Conservation (phyloP, 1,140 invertebrate species). For the Nomia melanderi region DNA sequence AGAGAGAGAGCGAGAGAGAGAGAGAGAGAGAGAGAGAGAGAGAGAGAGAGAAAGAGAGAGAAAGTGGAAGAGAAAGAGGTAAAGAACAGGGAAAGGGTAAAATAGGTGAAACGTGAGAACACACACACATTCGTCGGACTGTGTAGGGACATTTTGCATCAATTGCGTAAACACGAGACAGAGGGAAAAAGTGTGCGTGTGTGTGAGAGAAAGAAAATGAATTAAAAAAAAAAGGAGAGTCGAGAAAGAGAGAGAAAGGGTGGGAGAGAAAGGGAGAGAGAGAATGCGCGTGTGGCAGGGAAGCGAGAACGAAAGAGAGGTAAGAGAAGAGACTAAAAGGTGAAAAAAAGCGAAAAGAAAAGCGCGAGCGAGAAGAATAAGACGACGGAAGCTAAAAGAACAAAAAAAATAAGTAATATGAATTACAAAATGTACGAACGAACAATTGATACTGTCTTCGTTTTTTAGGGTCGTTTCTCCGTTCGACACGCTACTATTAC, state of each 20-base stretch:
- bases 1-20: too few species aligned
- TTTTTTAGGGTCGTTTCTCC: constrained; percentile 75
- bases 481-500: constrained; percentile 74
- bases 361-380: constrained; percentile 61
- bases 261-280: constrained; percentile 63
- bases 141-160: constrained; percentile 80
- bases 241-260: constrained; percentile 63
- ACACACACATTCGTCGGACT: constrained; percentile 77
- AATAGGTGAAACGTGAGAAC: constrained; percentile 43
- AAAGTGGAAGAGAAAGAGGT: too few species aligned
- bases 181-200: constrained; percentile 72
- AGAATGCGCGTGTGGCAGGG: constrained; percentile 69
- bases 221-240: constrained; percentile 64
- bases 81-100: not conserved
- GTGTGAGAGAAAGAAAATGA: constrained; percentile 73
- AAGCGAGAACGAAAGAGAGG: constrained; percentile 67
- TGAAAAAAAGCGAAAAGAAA: constrained; percentile 66
- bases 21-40: too few species aligned
- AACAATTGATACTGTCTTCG: constrained; percentile 77
- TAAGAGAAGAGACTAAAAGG: constrained; percentile 71
- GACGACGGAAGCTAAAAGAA: constrained; percentile 71
- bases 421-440: constrained; percentile 75
- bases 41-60: not conserved
- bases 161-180: constrained; percentile 79
- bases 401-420: constrained; percentile 63